phyloP scores from a whole-genome alignment of 2,888 invertebrate species.

The Synanthedon vespiformis region DNA sequence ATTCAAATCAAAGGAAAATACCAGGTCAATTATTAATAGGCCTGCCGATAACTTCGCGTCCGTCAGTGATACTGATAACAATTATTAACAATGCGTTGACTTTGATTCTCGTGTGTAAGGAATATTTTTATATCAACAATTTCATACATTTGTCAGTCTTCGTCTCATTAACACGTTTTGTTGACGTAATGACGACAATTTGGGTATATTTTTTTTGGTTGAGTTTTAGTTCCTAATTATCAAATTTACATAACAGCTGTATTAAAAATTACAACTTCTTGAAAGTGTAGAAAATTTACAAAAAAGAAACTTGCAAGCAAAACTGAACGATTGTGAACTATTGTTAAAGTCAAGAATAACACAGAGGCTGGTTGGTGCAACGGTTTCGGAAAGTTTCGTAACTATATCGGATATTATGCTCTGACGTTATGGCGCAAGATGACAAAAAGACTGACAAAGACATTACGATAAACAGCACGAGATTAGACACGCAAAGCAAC shows the following conservation, averaged over 20 bases:
- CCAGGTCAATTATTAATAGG: constrained; percentile 11
- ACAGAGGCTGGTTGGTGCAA: constrained; percentile 8
- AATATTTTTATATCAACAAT: neutral
- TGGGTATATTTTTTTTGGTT: constrained; percentile 14
- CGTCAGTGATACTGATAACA: neutral
- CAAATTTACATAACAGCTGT: too few species aligned
- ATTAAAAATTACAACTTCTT: too few species aligned
- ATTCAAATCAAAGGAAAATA: constrained; percentile 8
- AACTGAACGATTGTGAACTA: too few species aligned
- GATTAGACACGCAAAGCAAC: constrained; percentile 11
- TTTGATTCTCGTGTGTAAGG: neutral
- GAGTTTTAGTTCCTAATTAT: constrained; percentile 10
- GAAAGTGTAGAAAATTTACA: constrained; percentile 10
- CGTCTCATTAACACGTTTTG: neutral
- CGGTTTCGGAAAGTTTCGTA: constrained; percentile 14
- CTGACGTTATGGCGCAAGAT: constrained; percentile 8
- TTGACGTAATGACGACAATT: constrained; percentile 22
- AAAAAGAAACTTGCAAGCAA: constrained; percentile 2
- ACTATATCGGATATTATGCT: constrained; percentile 9
- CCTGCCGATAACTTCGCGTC: constrained; percentile 15
- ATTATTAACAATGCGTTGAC: neutral
- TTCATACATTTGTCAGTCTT: neutral
- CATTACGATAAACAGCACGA: neutral
- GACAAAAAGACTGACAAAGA: constrained; percentile 13
- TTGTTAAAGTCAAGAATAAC: neutral